These are phyloP conservation scores for Saguinus imperator DNA, from an alignment of 2,113 vertebrate species.

Conservation along the genomic window DNA sequence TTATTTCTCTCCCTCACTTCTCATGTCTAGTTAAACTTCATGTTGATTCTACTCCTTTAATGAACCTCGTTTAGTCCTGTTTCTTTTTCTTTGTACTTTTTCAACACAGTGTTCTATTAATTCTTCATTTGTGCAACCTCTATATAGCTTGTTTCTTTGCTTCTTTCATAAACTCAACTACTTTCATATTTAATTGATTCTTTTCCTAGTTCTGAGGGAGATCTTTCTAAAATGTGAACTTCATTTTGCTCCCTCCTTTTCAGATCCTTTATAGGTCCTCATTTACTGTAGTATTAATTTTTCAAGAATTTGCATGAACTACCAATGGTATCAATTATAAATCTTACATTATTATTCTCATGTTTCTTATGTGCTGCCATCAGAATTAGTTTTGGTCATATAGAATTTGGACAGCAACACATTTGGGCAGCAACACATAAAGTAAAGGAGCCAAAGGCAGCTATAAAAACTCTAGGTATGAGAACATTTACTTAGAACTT, in stretches of 20 bases:
- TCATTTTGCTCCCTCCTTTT: background rate
- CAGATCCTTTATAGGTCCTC: background rate
- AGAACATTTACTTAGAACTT: background rate
- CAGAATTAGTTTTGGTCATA: background rate
- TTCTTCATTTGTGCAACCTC: background rate
- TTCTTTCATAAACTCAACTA: background rate
- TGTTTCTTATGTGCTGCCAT: background rate
- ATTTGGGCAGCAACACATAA: background rate
- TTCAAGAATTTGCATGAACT: background rate
- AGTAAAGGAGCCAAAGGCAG: background rate
- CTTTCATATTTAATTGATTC: rapidly evolving
- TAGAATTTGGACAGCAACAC: background rate
- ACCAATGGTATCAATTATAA: background rate
- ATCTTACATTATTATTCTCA: background rate
- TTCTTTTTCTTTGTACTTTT: background rate
- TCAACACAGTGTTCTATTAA: background rate
- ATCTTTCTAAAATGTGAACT: background rate
- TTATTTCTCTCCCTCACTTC: background rate
- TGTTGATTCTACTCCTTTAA: background rate
- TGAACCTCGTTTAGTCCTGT: background rate
- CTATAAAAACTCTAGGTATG: background rate
- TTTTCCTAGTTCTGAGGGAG: background rate
- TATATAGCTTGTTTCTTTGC: background rate
- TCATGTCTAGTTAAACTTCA: background rate
- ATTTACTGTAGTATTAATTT: background rate